Evolutionary conservation across 2,888 invertebrate genomes (phyloP).

Genomic region (Limnephilus rhombicus): DNA sequence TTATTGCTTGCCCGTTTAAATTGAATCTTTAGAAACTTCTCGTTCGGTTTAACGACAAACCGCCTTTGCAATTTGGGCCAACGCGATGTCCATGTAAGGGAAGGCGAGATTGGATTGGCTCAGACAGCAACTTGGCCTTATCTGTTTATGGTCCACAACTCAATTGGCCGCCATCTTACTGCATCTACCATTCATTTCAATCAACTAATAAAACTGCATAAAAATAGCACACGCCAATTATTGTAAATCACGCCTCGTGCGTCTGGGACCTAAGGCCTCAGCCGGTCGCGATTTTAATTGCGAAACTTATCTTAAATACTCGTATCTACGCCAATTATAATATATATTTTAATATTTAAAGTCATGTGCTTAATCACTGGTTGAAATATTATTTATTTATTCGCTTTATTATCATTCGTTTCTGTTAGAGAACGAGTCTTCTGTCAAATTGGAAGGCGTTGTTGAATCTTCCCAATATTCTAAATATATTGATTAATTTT

Average conservation of each 20-base stretch:
- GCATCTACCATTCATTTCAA: not conserved
- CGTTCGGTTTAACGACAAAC: conserved; percentile 1
- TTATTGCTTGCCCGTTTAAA: not conserved
- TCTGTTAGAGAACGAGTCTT: not conserved
- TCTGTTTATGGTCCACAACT: not conserved
- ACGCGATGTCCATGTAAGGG: not conserved
- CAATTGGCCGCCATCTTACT: not conserved
- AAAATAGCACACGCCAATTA: not conserved
- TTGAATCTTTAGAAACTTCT: not conserved
- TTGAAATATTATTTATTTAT: not conserved
- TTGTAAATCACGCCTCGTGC: not conserved
- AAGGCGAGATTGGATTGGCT: not conserved
- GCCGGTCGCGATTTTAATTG: not conserved
- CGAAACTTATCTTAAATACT: not conserved
- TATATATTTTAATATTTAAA: not conserved
- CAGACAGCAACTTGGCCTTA: not conserved
- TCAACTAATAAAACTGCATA: not conserved
- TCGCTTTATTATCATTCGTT: not conserved
- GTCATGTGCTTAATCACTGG: not conserved
- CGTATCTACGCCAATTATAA: not conserved
- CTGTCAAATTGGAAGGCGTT: not conserved
- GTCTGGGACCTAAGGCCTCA: not conserved
- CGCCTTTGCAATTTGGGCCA: not conserved
- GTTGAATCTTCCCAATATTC: not conserved
- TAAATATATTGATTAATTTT: not conserved